Conservation (phyloP, 2,797 vertebrate genomes). For the Limosa lapponica region DNA sequence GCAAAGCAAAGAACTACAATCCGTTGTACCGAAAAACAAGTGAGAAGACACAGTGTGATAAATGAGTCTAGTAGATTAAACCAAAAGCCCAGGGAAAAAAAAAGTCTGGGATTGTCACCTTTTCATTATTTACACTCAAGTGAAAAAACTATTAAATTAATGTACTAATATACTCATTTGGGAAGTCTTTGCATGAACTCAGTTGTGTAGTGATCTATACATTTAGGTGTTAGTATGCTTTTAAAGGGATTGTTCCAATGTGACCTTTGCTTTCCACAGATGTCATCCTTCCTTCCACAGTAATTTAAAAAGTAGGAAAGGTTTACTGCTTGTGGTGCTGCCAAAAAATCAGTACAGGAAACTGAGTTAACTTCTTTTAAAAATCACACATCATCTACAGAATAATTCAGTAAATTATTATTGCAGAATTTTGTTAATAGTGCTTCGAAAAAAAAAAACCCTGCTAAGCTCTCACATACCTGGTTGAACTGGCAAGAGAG, state of each 20-base stretch:
- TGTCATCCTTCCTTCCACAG: background rate
- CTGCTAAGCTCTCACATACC: background rate
- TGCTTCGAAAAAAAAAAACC: background rate
- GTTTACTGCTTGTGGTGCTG: background rate
- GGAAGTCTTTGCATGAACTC: background rate
- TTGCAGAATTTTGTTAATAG: background rate
- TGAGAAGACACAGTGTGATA: background rate
- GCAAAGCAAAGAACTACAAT: background rate
- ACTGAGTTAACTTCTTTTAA: background rate
- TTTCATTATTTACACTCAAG: background rate
- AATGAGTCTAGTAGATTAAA: background rate
- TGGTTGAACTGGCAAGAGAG: background rate
- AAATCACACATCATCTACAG: background rate
- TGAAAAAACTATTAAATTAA: background rate
- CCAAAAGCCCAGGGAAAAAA: background rate
- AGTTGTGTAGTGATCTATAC: background rate
- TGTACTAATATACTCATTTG: background rate
- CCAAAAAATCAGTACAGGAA: background rate
- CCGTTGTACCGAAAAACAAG: background rate
- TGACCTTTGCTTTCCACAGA: background rate
- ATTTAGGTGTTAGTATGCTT: background rate
- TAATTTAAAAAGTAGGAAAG: background rate
- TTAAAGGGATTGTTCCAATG: background rate
- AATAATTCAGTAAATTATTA: background rate
- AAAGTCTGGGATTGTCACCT: background rate